Base-by-base conservation (phyloP, 1,140 invertebrate genomes). In the Rhizoglyphus robini region DNA sequence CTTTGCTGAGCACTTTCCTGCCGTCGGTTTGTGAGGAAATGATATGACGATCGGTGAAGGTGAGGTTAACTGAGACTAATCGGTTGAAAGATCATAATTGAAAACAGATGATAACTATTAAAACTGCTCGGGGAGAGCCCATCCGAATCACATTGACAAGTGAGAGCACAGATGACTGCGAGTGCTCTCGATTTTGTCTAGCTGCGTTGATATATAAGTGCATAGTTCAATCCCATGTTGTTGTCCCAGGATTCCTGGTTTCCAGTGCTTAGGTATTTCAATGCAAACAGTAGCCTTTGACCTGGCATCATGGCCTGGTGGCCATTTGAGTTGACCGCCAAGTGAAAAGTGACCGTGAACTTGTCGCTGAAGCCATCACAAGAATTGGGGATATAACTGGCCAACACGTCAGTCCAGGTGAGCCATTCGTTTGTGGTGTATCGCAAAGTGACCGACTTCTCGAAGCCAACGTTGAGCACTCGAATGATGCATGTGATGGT, bases 351-450 rank as follows among this genome's bases (percentile, higher is more conserved):
- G 73, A 95, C 96, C 67, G 86, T 86, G 73, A 83, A 83, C 47
- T 76, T 74, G 74, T 97, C 93, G 15, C 90, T 91, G 69, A 90
- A 88, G 1, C 90, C 90, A 71, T 96, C 91, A 75, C 88, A 91
- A 0, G 90, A 93, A 70, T 88, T 87, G 41, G 83, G 80, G 34
- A 93, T 83, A 74, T 96, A 96, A 4, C 80, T 83, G 0, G 89
- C 79, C 3, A 70, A 71, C 36, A 90, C 77, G 70, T 97, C 92
- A 31, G 83, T 82, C 74, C 82, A 88, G 31, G 83, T 88, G 64
- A 80, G 80, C 93, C 92, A 97, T 25, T 82, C 81, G 74, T 95
- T 88, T 68, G 87, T 79, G 0, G 87, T 86, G 74, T 92, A 94
- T 48, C 92, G 81, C 46, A 95, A 81, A 69, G 86, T 83, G 15